Evolutionary conservation across 2,888 invertebrate genomes (phyloP).

Genomic region (Hanleya hanleyi): DNA sequence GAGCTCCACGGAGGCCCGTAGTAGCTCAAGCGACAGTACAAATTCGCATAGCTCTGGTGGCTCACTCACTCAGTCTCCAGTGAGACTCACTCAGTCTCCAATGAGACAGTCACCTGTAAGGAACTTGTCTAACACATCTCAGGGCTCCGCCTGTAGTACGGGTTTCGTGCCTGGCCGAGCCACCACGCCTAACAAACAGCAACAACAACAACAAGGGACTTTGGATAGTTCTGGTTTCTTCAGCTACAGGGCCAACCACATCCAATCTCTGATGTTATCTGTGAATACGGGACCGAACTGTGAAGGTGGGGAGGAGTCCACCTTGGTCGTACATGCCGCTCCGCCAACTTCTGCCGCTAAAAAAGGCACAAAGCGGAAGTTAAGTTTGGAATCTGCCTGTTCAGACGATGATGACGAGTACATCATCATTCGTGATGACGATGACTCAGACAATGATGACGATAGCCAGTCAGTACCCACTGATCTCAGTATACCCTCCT

Average conservation of each 20-base stretch:
- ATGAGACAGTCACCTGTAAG: constrained; percentile 48
- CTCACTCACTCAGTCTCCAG: constrained; percentile 37
- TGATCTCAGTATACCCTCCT: not conserved
- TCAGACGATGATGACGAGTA: constrained; percentile 25
- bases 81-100: constrained; percentile 13
- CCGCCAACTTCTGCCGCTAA: not conserved
- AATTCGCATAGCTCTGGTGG: constrained; percentile 51
- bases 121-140: constrained; percentile 53
- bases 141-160: constrained; percentile 55
- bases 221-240: constrained; percentile 27
- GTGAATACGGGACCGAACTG: not conserved
- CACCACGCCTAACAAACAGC: constrained; percentile 11
- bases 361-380: constrained; percentile 19
- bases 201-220: not conserved
- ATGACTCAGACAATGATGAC: not conserved
- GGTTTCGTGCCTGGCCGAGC: constrained; percentile 58
- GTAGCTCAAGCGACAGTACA: constrained; percentile 65
- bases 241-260: constrained; percentile 32
- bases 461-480: not conserved
- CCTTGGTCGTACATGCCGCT: not conserved
- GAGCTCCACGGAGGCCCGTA: constrained; percentile 58
- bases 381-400: constrained; percentile 1
- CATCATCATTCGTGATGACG: constrained; percentile 19
- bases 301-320: not conserved
- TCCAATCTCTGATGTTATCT: constrained; percentile 23